Percentiles rank a stretch among this genome's conserved stretches.
Evolutionary conservation across 2,888 invertebrate genomes (phyloP).

Genomic region (Mythimna impura): DNA sequence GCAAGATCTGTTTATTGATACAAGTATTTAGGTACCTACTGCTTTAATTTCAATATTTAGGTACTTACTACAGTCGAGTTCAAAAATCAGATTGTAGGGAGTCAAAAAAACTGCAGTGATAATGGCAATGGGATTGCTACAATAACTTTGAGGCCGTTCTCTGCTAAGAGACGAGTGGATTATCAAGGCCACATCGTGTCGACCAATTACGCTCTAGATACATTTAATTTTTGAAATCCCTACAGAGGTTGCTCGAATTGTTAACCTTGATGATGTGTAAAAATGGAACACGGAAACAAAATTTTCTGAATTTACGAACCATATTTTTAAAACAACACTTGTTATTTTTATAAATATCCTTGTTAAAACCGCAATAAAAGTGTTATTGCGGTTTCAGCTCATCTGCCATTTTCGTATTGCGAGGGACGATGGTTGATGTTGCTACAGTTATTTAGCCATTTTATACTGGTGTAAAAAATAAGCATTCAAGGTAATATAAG

Average conservation of each 20-base stretch:
- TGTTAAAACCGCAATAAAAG: neutral
- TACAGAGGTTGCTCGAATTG: neutral
- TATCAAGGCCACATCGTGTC: constrained; percentile 19
- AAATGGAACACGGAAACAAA: constrained; percentile 26
- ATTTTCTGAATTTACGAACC: neutral
- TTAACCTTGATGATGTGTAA: constrained; percentile 19
- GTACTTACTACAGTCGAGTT: neutral
- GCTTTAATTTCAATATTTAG: neutral
- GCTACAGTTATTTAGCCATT: constrained; percentile 8
- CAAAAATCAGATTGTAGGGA: constrained; percentile 17
- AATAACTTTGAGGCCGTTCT: constrained; percentile 4
- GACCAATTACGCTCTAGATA: neutral
- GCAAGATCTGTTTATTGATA: neutral
- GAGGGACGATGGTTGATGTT: neutral
- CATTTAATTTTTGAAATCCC: constrained; percentile 5
- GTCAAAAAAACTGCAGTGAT: neutral
- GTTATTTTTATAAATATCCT: constrained; percentile 14
- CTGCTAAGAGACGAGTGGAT: constrained; percentile 3
- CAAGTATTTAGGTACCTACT: neutral
- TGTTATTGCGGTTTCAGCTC: constrained; percentile 9
- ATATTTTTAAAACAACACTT: constrained; percentile 21
- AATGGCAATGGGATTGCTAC: constrained; percentile 7
- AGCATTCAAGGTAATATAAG: constrained; percentile 1
- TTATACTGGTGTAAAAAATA: neutral
- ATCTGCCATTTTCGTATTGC: constrained; percentile 10